Percentiles rank a stretch among this genome's conserved stretches.
Evolutionary conservation across 2,888 invertebrate genomes (phyloP).

Genomic region (Ormyrus thymus): DNA sequence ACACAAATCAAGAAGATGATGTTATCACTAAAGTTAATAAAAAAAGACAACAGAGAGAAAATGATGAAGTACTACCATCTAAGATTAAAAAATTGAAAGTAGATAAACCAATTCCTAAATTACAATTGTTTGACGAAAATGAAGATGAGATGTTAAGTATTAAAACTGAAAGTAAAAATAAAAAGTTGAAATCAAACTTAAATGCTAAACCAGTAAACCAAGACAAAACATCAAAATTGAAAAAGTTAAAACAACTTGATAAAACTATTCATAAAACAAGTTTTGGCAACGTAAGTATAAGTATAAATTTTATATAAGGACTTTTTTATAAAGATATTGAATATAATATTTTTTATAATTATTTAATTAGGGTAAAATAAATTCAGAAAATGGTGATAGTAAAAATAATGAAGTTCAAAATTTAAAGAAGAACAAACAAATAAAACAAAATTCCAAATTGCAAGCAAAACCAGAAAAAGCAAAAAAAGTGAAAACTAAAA

Average conservation of each 20-base stretch:
- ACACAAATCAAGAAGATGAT: conserved; percentile 28
- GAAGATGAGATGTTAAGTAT: conserved; percentile 11
- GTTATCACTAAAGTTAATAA: conserved; percentile 40
- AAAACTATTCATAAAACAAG: conserved; percentile 49
- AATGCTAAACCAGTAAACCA: not conserved
- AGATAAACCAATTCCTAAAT: conserved; percentile 39
- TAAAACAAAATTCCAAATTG: too few species aligned
- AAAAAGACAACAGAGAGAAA: conserved; percentile 32
- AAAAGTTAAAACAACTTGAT: conserved; percentile 1
- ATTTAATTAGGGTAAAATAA: too few species aligned
- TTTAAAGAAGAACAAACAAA: too few species aligned
- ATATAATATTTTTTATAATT: too few species aligned
- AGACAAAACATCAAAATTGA: conserved; percentile 21
- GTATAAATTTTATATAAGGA: too few species aligned
- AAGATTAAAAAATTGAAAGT: conserved; percentile 53
- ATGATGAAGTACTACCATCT: conserved; percentile 35
- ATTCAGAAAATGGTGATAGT: too few species aligned
- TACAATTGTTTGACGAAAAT: conserved; percentile 43
- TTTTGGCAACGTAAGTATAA: conserved; percentile 29
- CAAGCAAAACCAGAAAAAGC: too few species aligned
- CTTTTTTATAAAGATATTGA: too few species aligned
- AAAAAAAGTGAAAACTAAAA: too few species aligned
- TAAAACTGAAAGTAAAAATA: conserved; percentile 25
- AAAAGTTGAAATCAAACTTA: not conserved
- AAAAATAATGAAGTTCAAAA: not conserved